Percentiles rank a stretch among this genome's conserved stretches.
These are phyloP conservation scores for Dendroctonus valens DNA, from an alignment of 1,140 invertebrate genomes.

Conservation along the genomic window DNA sequence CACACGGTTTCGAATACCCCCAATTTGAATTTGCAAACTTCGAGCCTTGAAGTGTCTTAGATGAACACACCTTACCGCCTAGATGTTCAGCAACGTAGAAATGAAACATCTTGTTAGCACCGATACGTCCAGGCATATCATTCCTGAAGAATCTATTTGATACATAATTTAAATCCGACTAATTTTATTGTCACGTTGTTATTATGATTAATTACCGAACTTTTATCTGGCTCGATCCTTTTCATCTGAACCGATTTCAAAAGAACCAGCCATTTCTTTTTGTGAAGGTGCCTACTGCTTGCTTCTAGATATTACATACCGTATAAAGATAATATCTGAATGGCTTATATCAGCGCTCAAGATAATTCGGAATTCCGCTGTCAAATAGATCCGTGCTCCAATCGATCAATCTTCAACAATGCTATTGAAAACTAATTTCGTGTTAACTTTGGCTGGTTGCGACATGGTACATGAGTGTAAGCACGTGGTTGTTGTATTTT, in stretches of 20 bases:
- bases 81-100: too few species aligned
- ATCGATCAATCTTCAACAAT: slow-evolving; percentile 22
- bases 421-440: slow-evolving; percentile 21
- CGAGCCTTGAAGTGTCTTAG: too few species aligned
- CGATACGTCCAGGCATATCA: too few species aligned
- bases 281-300: slow-evolving; percentile 19
- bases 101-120: too few species aligned
- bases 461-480: slow-evolving; percentile 4
- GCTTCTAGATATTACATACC: slow-evolving; percentile 21
- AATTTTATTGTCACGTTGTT: slow-evolving; percentile 24
- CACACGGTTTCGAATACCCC: too few species aligned
- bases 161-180: slow-evolving; percentile 7
- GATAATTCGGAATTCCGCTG: slow-evolving; percentile 24
- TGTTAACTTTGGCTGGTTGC: slow-evolving; percentile 9
- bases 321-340: slow-evolving; percentile 25
- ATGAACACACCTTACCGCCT: too few species aligned
- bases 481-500: too few species aligned
- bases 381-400: slow-evolving; percentile 15
- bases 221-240: slow-evolving; percentile 19
- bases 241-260: slow-evolving; percentile 28
- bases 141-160: background rate
- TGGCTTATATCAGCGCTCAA: slow-evolving; percentile 19
- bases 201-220: slow-evolving; percentile 24
- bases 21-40: too few species aligned
- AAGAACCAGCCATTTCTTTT: slow-evolving; percentile 15